phyloP scores from a whole-genome alignment of 2,888 invertebrate species.

The Apamea anceps region DNA sequence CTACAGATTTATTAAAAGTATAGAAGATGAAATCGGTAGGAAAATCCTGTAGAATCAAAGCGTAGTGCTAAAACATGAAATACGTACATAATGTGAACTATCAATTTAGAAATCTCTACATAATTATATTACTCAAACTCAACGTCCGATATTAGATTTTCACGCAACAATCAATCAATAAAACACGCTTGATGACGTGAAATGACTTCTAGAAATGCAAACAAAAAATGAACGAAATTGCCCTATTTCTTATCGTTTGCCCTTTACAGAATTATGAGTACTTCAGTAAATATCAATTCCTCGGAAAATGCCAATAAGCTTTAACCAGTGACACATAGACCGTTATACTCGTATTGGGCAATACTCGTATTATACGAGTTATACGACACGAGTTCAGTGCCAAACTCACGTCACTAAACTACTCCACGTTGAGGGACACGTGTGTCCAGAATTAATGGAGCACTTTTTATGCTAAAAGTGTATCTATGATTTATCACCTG shows the following conservation, averaged over 20 bases:
- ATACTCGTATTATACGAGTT: slow-evolving; percentile 28
- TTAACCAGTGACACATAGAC: slow-evolving; percentile 36
- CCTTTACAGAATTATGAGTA: slow-evolving; percentile 37
- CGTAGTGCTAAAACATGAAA: not conserved
- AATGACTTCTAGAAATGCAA: slow-evolving; percentile 15
- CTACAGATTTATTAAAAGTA: no score
- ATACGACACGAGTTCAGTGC: slow-evolving; percentile 42
- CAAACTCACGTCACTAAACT: slow-evolving; percentile 45
- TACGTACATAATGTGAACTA: not conserved
- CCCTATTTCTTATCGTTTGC: slow-evolving; percentile 13
- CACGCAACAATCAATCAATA: slow-evolving; percentile 15
- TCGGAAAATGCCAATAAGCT: slow-evolving; percentile 33
- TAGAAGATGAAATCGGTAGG: not conserved
- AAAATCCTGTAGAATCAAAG: not conserved
- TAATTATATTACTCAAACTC: not conserved
- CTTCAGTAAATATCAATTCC: slow-evolving; percentile 31
- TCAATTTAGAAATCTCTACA: not conserved
- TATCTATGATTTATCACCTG: slow-evolving; percentile 30
- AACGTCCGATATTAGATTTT: not conserved
- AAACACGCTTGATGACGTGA: slow-evolving; percentile 24
- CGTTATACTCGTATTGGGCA: slow-evolving; percentile 33
- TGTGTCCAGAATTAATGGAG: slow-evolving; percentile 31
- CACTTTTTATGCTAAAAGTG: slow-evolving; percentile 44
- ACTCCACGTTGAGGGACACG: slow-evolving; percentile 45
- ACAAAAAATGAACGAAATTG: slow-evolving; percentile 31